These are phyloP conservation scores for Metopolophium dirhodum DNA, from an alignment of 1,140 invertebrate genomes.

Conservation along the genomic window DNA sequence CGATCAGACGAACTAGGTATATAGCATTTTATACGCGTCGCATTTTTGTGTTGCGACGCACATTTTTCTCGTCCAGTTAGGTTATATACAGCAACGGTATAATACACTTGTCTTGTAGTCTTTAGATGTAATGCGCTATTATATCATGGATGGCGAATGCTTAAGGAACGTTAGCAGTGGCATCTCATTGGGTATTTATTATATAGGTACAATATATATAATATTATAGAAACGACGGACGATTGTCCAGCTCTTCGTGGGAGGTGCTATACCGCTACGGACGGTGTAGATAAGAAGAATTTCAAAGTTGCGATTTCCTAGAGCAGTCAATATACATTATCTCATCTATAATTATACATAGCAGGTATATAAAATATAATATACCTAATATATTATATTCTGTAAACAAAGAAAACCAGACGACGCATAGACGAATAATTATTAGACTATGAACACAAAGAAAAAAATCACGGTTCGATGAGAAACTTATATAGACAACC, in stretches of 20 bases:
- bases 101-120: not conserved
- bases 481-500: not conserved
- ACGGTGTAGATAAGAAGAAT: not conserved
- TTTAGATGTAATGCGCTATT: not conserved
- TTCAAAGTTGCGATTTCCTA: not conserved
- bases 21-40: not conserved
- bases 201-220: not conserved
- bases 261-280: not conserved
- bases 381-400: not conserved
- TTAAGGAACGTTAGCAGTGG: not conserved
- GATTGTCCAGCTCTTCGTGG: not conserved
- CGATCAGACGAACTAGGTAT: not conserved
- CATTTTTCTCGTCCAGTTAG: not conserved
- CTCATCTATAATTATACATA: not conserved
- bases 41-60: not conserved
- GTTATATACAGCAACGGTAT: not conserved
- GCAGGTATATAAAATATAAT: not conserved
- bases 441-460: constrained; percentile 42
- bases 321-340: not conserved
- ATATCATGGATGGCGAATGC: not conserved
- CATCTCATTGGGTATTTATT: not conserved
- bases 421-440: constrained; percentile 5
- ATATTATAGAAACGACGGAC: not conserved
- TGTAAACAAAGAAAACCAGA: constrained; percentile 13
- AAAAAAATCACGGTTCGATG: constrained; percentile 34